These are phyloP conservation scores for Campodea augens DNA, from an alignment of 1,140 invertebrate genomes.

Conservation along the genomic window DNA sequence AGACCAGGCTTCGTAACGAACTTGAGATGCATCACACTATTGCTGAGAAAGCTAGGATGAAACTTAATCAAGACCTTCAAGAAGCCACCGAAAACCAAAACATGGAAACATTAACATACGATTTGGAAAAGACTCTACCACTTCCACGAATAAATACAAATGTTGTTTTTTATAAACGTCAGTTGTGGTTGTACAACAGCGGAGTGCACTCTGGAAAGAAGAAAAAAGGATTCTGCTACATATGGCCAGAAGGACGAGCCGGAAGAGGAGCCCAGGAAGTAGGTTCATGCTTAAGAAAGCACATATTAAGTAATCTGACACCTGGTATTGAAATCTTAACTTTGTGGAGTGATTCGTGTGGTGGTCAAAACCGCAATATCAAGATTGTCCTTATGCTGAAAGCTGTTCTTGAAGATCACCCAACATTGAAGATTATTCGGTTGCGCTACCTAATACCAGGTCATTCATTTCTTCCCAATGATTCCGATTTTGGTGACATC, in stretches of 20 bases:
- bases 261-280: constrained; percentile 20
- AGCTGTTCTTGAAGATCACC: constrained; percentile 13
- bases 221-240: constrained; percentile 15
- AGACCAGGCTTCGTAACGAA: not conserved
- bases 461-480: constrained; percentile 22
- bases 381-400: constrained; percentile 20
- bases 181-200: constrained; percentile 18
- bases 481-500: constrained; percentile 20
- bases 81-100: not conserved
- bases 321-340: constrained; percentile 16
- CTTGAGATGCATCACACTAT: constrained; percentile 5
- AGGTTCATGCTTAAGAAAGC: constrained; percentile 18
- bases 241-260: constrained; percentile 19
- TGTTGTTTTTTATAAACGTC: constrained; percentile 19
- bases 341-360: constrained; percentile 22
- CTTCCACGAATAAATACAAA: constrained; percentile 18
- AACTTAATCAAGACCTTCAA: constrained; percentile 2
- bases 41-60: not conserved
- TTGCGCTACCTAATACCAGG: constrained; percentile 19
- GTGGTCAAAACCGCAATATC: constrained; percentile 22
- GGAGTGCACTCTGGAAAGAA: constrained; percentile 16
- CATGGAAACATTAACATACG: constrained; percentile 16
- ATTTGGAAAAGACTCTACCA: constrained; percentile 20
- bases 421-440: constrained; percentile 14
- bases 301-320: constrained; percentile 15